These are phyloP conservation scores for Dysdera silvatica DNA, from an alignment of 1,140 invertebrate species.

Conservation along the genomic window DNA sequence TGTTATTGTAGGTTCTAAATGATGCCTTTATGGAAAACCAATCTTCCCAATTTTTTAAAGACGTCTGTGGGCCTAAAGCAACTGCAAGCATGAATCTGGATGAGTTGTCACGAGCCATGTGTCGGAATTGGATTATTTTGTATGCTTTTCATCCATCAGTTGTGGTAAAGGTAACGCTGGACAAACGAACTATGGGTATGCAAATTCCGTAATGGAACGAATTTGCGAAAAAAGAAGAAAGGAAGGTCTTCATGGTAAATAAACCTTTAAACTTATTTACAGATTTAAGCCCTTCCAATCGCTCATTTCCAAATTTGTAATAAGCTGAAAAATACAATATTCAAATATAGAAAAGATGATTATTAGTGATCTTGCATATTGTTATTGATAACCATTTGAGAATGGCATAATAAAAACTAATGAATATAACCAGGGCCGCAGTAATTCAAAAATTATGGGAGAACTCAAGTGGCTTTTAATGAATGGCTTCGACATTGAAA, in stretches of 20 bases:
- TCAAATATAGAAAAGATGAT: no score
- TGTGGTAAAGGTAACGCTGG: conserved; percentile 89
- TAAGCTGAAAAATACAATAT: no score
- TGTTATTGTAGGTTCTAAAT: conserved; percentile 54
- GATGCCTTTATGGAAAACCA: conserved; percentile 85
- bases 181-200: conserved; percentile 89
- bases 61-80: conserved; percentile 54
- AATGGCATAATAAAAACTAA: no score
- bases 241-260: conserved; percentile 12
- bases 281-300: no score
- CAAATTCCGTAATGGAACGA: conserved; percentile 92
- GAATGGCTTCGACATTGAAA: no score
- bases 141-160: conserved; percentile 89
- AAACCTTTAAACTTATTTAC: no score
- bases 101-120: conserved; percentile 58
- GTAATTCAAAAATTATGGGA: no score
- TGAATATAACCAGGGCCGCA: no score
- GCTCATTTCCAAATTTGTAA: no score
- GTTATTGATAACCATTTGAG: no score
- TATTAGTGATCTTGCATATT: no score
- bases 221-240: conserved; percentile 49
- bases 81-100: conserved; percentile 66
- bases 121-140: conserved; percentile 76
- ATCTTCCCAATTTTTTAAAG: conserved; percentile 64
- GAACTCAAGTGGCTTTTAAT: no score